Evolutionary conservation across 2,113 vertebrate genomes (phyloP).

Genomic region (Solenodon paradoxus): DNA sequence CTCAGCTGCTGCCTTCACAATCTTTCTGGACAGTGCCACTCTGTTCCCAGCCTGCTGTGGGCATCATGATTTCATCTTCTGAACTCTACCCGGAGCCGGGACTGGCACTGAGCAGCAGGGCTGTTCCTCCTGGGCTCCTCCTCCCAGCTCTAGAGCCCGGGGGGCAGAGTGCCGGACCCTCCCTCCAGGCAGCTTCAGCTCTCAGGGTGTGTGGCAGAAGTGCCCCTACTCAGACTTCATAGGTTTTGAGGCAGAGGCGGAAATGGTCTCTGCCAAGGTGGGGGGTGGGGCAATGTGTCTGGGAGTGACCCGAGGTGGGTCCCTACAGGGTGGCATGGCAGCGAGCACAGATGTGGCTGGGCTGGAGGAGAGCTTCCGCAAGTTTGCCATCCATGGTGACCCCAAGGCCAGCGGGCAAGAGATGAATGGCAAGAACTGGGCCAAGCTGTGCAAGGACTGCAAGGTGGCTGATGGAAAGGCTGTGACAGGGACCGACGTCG

Average conservation of each 20-base stretch:
- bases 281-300: not conserved
- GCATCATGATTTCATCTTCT: slow-evolving; percentile 66
- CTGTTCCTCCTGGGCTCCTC: not conserved
- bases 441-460: slow-evolving; percentile 98
- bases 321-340: slow-evolving; percentile 86
- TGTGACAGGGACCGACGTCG: slow-evolving; percentile 90
- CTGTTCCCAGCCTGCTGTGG: slow-evolving; percentile 53
- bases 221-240: not conserved
- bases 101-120: slow-evolving; percentile 22
- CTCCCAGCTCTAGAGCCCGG: not conserved
- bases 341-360: slow-evolving; percentile 83
- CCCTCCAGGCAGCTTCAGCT: not conserved
- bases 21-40: slow-evolving; percentile 70
- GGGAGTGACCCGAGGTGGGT: not conserved
- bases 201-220: not conserved
- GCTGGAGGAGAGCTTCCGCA: slow-evolving; percentile 91
- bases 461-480: slow-evolving; percentile 92
- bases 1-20: slow-evolving; percentile 53
- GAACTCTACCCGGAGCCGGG: not conserved
- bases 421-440: slow-evolving; percentile 97
- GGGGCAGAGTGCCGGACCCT: not conserved
- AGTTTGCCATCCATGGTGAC: slow-evolving; percentile 94
- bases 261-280: not conserved
- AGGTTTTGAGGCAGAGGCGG: not conserved
- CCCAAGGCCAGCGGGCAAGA: slow-evolving; percentile 92